A percentile compares a stretch with the other conserved stretches of the same genome.
Evolutionary conservation across 2,113 vertebrate species (phyloP).

Genomic region (Sturnira hondurensis): DNA sequence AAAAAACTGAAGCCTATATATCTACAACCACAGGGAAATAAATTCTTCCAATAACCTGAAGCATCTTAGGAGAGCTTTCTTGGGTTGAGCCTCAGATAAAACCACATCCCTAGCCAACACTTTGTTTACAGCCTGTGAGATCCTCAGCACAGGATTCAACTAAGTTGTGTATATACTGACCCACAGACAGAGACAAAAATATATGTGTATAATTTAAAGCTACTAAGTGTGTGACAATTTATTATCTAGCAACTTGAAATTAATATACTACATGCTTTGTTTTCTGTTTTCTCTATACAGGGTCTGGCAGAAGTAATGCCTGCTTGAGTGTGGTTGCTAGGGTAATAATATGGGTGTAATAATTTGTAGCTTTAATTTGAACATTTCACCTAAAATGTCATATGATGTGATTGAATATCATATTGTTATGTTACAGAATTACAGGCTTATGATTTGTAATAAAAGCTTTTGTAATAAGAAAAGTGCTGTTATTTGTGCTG

Average conservation of each 20-base stretch:
- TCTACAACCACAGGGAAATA: background rate
- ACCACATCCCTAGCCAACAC: background rate
- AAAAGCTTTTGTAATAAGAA: too few species aligned
- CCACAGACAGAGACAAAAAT: background rate
- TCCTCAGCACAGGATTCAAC: background rate
- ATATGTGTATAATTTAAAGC: background rate
- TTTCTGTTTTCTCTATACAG: background rate
- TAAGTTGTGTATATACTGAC: background rate
- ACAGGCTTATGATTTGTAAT: too few species aligned
- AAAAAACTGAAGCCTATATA: background rate
- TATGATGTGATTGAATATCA: too few species aligned
- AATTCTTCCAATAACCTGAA: background rate
- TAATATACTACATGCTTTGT: background rate
- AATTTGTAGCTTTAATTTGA: too few species aligned
- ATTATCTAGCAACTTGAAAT: background rate
- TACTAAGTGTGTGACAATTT: background rate
- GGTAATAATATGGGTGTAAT: too few species aligned
- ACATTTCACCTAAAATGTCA: too few species aligned
- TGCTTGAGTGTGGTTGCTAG: too few species aligned
- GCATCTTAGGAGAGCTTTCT: background rate
- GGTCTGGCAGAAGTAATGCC: too few species aligned
- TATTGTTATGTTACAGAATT: too few species aligned
- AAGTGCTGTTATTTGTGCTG: too few species aligned
- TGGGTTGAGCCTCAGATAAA: background rate
- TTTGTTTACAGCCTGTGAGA: background rate